A percentile compares a stretch with the other conserved stretches of the same genome.
Conservation (phyloP, 2,888 invertebrate genomes). For the Ligdia adustata region DNA sequence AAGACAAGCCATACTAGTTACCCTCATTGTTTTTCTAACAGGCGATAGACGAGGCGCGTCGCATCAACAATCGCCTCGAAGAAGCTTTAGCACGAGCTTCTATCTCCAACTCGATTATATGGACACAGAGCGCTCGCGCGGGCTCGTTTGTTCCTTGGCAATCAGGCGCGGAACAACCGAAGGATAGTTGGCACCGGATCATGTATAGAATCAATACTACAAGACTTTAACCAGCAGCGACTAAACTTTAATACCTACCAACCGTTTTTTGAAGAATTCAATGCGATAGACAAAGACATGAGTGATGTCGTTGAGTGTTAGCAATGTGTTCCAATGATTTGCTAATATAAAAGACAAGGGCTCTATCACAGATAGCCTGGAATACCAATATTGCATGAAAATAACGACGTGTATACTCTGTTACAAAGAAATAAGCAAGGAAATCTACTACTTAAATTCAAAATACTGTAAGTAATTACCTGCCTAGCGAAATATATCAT, state of each 20-base stretch:
- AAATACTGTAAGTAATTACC: too few species aligned
- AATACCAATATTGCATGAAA: too few species aligned
- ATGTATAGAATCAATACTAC: conserved; percentile 61
- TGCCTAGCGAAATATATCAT: too few species aligned
- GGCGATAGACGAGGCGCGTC: conserved; percentile 61
- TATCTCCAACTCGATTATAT: conserved; percentile 49
- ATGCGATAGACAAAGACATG: too few species aligned
- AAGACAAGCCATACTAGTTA: too few species aligned
- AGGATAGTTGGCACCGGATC: conserved; percentile 59
- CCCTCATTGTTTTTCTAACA: conserved; percentile 25
- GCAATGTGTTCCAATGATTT: neutral
- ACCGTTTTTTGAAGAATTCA: too few species aligned
- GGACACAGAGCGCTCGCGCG: conserved; percentile 58
- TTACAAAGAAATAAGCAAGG: too few species aligned
- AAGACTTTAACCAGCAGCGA: conserved; percentile 32
- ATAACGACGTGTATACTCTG: too few species aligned
- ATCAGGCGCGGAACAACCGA: conserved; percentile 49
- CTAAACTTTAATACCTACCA: too few species aligned
- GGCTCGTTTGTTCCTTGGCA: conserved; percentile 60
- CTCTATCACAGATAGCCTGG: too few species aligned
- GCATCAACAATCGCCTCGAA: conserved; percentile 59
- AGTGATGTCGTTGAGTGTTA: too few species aligned
- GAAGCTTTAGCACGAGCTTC: conserved; percentile 55
- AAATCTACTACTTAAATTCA: too few species aligned
- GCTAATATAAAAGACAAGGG: neutral